Base-by-base conservation (phyloP, 53 echinoderm and acorn worm species). In the Antedon mediterranea region DNA sequence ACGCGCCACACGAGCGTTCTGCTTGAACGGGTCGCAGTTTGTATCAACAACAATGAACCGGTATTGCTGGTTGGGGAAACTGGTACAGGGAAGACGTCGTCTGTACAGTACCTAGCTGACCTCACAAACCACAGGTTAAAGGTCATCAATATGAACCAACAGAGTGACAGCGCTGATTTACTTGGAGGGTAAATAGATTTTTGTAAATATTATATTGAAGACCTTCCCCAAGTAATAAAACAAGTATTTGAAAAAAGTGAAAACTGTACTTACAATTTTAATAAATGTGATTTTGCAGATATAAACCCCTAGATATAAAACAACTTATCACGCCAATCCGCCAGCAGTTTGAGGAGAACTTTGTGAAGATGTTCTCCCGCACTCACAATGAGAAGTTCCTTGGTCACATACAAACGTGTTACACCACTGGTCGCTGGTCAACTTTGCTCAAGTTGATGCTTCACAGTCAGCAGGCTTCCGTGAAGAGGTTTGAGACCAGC, bases 131-230 rank as follows among this genome's bases (percentile, higher is more conserved):
- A 91, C 72, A 95, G 91, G 89, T 95, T 95, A 87, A 95, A 92
- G 91, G 95, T 95, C 86, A 89, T 95, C 77, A 95, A 95, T 82
- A 95, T 95, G 95, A 95, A 95, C 78, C 95, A 95, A 71, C 95
- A 95, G 89, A 95, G 95, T 79, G 95, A 95, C 82, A 95, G 95
- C 80, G 92, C 95, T 13, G 95, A 95, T 75, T 79, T 95, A 15
- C 80, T 95, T 33, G 95, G 95, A 87, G 95, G 95, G 95, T 95
- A 72, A 86, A 82, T 80, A 34, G n/a, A n/a, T n/a, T n/a, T n/a
- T n/a, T n/a, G n/a, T n/a, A n/a, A n/a, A n/a, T n/a, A n/a, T n/a
- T n/a, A n/a, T n/a, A n/a, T n/a, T n/a, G n/a, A n/a, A n/a, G n/a
- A n/a, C n/a, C n/a, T n/a, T n/a, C n/a, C n/a, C n/a, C 6, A 20